Base-by-base conservation (phyloP, 2,113 vertebrate species). In the Pelecanus crispus region DNA sequence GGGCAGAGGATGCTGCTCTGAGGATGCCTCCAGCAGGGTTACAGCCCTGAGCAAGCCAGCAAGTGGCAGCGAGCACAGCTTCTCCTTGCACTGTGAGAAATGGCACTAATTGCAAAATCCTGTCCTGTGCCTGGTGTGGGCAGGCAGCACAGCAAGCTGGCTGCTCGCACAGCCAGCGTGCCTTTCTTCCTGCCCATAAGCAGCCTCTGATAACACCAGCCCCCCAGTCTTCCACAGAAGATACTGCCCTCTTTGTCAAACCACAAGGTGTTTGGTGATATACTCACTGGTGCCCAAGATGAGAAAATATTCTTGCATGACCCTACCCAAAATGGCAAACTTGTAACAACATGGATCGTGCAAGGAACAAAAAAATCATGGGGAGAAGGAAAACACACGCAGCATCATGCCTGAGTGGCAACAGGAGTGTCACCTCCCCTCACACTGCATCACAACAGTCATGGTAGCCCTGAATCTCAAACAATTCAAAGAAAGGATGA, bases 401-500 rank as follows among this genome's bases (percentile, higher is more conserved):
- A 25, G 40, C 62, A 44, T 28, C 31, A 8, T 22, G 38, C 25
- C 42, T 36, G 34, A 36, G 17, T 22, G 32, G 38, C 38, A 87
- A 9, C 0, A 0, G 10, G 65, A 70, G 19, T 1, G 5, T n/a
- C 28, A 84, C 38, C 22, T 86, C 58, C 9, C 20, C 14, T 70
- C 1, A 0, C 3, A 1, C 59, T 55, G 52, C 32, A 71, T 49
- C 90, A 34, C 1, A 7, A 31, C 6, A 29, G 22, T 61, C 58
- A 3, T 7, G 21, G 7, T 7, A 73, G 29, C 16, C 21, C 34
- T 74, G 63, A 77, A 52, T 50, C 25, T 62, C 63, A 78, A 15
- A 66, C 26, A 45, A 4, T 22, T 34, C n/a, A 47, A 68, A 28
- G 55, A 31, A 59, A 86, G 18, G 40, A 34, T 53, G 26, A 81